phyloP scores from a whole-genome alignment of 1,140 invertebrate genomes.

The Oryctes rhinoceros region DNA sequence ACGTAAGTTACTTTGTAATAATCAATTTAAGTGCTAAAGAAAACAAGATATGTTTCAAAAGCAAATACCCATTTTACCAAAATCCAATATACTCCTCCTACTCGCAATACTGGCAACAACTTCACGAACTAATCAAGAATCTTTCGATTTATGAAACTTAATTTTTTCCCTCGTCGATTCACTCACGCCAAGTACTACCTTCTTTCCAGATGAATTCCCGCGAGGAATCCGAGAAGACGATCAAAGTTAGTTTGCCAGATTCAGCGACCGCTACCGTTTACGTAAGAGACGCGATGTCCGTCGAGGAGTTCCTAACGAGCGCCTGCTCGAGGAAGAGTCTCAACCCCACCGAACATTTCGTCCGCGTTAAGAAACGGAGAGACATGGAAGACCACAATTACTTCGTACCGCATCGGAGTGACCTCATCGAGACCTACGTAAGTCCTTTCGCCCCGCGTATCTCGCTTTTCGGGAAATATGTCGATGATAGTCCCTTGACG shows the following conservation, averaged over 20 bases:
- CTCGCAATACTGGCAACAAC: too few species aligned
- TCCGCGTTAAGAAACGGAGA: conserved; percentile 90
- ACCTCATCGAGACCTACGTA: conserved; percentile 95
- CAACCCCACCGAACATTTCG: conserved; percentile 94
- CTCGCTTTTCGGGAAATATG: neutral
- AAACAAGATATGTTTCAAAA: too few species aligned
- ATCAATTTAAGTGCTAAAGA: too few species aligned
- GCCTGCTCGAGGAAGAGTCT: conserved; percentile 91
- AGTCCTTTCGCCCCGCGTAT: conserved; percentile 60
- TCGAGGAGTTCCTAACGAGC: conserved; percentile 92
- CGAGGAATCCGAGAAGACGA: conserved; percentile 83
- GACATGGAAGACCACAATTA: conserved; percentile 96
- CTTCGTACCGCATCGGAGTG: conserved; percentile 91
- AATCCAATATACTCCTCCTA: too few species aligned
- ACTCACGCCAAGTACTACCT: neutral
- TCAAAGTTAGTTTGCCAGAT: conserved; percentile 91
- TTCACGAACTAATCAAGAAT: too few species aligned
- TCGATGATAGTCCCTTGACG: neutral
- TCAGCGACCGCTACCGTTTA: conserved; percentile 80
- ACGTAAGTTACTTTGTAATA: too few species aligned
- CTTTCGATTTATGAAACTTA: too few species aligned
- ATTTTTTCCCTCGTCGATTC: too few species aligned
- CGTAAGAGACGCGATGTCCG: conserved; percentile 89
- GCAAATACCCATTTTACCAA: too few species aligned
- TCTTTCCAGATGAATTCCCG: conserved; percentile 74